These are phyloP conservation scores for Drosophila histrio DNA, from an alignment of 2,888 invertebrate species.

Conservation along the genomic window DNA sequence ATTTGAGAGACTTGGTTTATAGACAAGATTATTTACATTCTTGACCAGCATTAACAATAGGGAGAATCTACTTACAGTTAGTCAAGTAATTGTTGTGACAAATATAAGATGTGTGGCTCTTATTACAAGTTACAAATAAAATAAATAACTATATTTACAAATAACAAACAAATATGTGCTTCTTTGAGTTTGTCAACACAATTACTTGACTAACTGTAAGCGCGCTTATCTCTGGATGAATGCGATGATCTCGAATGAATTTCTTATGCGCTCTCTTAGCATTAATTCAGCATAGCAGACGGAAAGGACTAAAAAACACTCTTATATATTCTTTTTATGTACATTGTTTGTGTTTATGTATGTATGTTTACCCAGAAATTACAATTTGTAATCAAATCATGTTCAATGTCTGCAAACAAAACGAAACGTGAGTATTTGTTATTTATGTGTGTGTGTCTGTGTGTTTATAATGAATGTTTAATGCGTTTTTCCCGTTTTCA, in stretches of 20 bases:
- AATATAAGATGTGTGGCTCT: no score
- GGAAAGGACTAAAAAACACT: neutral
- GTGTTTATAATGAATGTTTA: neutral
- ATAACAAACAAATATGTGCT: no score
- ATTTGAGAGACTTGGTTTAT: neutral
- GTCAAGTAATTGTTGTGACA: no score
- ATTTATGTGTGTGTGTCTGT: neutral
- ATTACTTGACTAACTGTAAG: no score
- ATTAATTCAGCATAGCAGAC: neutral
- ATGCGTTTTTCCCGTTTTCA: neutral
- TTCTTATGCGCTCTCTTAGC: neutral
- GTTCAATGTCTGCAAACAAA: conserved; percentile 3
- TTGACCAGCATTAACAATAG: neutral
- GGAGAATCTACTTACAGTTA: no score
- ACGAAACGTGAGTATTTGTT: neutral
- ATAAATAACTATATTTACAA: no score
- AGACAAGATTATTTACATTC: no score
- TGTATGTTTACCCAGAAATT: neutral
- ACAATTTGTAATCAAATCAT: neutral
- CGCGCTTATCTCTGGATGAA: no score
- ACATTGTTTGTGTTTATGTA: neutral
- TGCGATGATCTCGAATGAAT: neutral
- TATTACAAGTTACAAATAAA: no score
- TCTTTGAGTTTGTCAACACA: no score
- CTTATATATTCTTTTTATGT: neutral